phyloP scores from a whole-genome alignment of 1,140 invertebrate species.

The Brachionus sp. region DNA sequence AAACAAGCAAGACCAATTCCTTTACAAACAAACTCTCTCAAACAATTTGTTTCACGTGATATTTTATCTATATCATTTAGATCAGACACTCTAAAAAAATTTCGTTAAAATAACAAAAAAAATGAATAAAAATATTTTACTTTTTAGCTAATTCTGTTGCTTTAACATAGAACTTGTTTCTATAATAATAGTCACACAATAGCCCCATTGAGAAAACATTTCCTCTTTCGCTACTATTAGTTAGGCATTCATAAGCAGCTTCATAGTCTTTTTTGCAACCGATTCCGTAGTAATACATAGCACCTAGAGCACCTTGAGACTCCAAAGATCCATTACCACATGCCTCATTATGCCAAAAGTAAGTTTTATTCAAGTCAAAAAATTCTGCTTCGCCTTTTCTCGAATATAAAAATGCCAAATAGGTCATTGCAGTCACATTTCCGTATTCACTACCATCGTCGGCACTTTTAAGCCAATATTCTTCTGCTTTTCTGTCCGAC shows the following conservation, averaged over 20 bases:
- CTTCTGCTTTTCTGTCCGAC: slow-evolving; percentile 57
- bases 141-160: slow-evolving; percentile 55
- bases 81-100: slow-evolving; percentile 51
- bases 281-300: slow-evolving; percentile 58
- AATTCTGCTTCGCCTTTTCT: slow-evolving; percentile 49
- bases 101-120: neutral
- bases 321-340: slow-evolving; percentile 59
- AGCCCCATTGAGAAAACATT: slow-evolving; percentile 61
- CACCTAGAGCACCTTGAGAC: slow-evolving; percentile 58
- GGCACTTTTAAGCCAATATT: slow-evolving; percentile 57
- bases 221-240: slow-evolving; percentile 56
- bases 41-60: slow-evolving; percentile 55
- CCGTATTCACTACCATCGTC: slow-evolving; percentile 57
- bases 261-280: slow-evolving; percentile 53
- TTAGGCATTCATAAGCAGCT: slow-evolving; percentile 55
- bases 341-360: slow-evolving; percentile 60
- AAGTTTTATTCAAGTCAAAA: slow-evolving; percentile 55
- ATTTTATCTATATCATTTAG: slow-evolving; percentile 52
- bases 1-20: slow-evolving; percentile 58
- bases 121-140: no score
- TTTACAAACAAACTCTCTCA: slow-evolving; percentile 53
- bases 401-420: slow-evolving; percentile 58
- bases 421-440: slow-evolving; percentile 56
- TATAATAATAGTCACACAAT: slow-evolving; percentile 56
- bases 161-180: slow-evolving; percentile 58